Evolutionary conservation across 2,113 vertebrate species (phyloP).

Genomic region (Xiphias gladius): DNA sequence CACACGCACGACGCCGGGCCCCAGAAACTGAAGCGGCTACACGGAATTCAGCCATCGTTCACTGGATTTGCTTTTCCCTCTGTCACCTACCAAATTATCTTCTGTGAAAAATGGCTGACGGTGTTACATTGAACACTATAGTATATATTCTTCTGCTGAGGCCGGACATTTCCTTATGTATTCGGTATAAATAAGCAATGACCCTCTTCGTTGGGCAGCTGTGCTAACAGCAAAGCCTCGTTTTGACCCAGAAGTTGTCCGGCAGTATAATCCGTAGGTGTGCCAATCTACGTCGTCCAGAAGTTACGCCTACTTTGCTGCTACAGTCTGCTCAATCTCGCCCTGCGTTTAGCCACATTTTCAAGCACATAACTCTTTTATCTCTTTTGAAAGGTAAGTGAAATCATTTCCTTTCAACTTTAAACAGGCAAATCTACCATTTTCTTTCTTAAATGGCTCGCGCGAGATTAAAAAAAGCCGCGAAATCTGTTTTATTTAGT

Average conservation of each 20-base stretch:
- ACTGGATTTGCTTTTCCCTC: background rate
- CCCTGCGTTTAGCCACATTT: background rate
- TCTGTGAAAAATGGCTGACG: too few species aligned
- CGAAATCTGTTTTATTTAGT: background rate
- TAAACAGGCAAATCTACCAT: fast-evolving
- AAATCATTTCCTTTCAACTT: background rate
- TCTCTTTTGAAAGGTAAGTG: slow-evolving; percentile 23
- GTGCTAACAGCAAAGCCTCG: too few species aligned
- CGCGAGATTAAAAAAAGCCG: slow-evolving; percentile 1
- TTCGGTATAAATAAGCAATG: too few species aligned
- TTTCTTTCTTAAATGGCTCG: background rate
- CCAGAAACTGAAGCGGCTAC: too few species aligned
- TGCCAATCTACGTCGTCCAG: slow-evolving; percentile 2
- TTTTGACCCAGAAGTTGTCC: background rate
- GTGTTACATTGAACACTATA: too few species aligned
- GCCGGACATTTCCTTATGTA: too few species aligned
- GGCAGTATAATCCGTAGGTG: background rate
- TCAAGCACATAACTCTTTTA: background rate
- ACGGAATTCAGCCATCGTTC: too few species aligned
- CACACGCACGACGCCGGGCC: too few species aligned
- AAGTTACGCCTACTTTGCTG: slow-evolving; percentile 6
- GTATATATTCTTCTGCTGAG: too few species aligned
- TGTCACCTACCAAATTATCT: background rate
- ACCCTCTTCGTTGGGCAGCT: too few species aligned
- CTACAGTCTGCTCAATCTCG: background rate